Evolutionary conservation across 2,113 vertebrate species (phyloP).

Genomic region (Chloropsis hardwickii): DNA sequence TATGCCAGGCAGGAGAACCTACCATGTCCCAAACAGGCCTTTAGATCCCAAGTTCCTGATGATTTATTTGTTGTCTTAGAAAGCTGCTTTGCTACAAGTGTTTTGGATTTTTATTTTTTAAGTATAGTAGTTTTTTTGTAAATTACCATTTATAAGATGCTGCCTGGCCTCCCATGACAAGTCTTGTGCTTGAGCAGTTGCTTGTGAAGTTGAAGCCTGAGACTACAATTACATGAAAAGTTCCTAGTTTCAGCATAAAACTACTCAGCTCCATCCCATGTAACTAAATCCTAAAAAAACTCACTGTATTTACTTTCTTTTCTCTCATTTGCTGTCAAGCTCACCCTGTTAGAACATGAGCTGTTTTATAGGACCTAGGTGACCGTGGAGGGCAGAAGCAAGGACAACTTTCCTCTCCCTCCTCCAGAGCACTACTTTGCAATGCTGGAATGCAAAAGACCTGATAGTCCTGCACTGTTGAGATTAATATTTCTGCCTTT

Average conservation of each 20-base stretch:
- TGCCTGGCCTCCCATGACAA: neutral
- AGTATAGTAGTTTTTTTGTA: neutral
- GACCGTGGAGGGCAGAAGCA: neutral
- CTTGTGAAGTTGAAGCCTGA: neutral
- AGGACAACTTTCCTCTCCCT: neutral
- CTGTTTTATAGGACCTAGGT: neutral
- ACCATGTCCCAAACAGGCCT: neutral
- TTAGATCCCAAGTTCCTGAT: neutral
- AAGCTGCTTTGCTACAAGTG: neutral
- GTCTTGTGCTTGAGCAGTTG: neutral
- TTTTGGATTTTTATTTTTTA: neutral
- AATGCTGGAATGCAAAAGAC: neutral
- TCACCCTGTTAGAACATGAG: neutral
- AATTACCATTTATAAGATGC: neutral
- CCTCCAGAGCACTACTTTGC: neutral
- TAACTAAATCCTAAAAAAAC: neutral
- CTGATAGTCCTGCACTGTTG: neutral
- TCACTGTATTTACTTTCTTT: slow-evolving; percentile 5
- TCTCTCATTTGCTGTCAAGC: neutral
- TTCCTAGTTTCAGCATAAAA: neutral
- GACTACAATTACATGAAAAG: neutral
- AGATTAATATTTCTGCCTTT: neutral
- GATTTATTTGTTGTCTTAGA: neutral
- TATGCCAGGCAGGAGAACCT: neutral
- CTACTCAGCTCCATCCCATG: neutral